These are phyloP conservation scores for Semnornis frantzii DNA, from an alignment of 2,113 vertebrate genomes.

Conservation along the genomic window DNA sequence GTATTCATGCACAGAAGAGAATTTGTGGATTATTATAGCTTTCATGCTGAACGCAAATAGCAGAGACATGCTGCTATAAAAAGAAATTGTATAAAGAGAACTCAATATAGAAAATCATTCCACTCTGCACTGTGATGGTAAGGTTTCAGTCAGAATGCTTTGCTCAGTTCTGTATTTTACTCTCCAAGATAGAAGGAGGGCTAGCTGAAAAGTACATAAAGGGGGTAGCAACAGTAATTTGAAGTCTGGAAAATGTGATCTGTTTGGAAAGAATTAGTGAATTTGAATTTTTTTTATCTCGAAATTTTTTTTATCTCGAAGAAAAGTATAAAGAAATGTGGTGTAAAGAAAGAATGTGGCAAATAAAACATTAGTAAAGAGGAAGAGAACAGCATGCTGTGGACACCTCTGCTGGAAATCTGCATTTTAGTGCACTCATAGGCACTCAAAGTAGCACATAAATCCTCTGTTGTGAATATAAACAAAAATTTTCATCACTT, in stretches of 20 bases:
- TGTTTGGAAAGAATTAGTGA: background rate
- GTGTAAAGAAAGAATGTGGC: background rate
- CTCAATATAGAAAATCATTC: background rate
- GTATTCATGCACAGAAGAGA: background rate
- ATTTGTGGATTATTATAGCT: background rate
- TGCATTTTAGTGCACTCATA: background rate
- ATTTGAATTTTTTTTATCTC: background rate
- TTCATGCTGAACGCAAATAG: background rate
- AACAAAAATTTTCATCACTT: background rate
- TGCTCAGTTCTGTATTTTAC: background rate
- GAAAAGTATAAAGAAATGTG: background rate
- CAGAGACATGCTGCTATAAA: background rate
- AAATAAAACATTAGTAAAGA: background rate
- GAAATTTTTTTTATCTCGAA: background rate
- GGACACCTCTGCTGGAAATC: background rate
- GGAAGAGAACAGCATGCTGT: background rate
- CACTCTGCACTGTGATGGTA: background rate
- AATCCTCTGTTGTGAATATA: background rate
- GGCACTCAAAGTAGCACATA: background rate
- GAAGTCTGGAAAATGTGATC: background rate
- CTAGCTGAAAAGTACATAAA: background rate
- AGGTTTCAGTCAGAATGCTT: background rate
- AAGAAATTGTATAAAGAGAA: background rate
- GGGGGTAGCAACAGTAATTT: background rate
- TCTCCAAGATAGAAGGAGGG: accelerated